These are phyloP conservation scores for Drosophila mayri DNA, from an alignment of 1,140 invertebrate genomes.

Conservation along the genomic window DNA sequence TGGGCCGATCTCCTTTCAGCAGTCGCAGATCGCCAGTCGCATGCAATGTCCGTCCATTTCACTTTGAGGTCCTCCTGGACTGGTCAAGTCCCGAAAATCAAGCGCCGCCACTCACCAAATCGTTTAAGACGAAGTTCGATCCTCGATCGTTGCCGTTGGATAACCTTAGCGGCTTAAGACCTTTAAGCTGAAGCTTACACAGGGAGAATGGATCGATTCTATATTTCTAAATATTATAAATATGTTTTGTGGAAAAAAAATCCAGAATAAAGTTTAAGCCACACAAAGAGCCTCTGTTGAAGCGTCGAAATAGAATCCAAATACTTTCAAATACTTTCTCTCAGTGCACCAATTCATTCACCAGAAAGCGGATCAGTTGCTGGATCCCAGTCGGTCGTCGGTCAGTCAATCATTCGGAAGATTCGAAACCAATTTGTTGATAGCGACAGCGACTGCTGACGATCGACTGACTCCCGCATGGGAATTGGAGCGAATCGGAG, in stretches of 20 bases:
- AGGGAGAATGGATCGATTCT: background rate
- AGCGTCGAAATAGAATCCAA: too few species aligned
- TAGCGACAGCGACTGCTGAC: constrained; percentile 65
- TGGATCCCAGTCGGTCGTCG: constrained; percentile 10
- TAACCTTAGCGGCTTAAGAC: constrained; percentile 59
- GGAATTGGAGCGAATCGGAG: constrained; percentile 58
- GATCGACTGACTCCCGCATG: constrained; percentile 68
- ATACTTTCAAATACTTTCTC: background rate
- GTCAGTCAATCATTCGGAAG: constrained; percentile 75
- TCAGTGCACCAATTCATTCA: constrained; percentile 57
- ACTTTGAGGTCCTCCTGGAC: constrained; percentile 6
- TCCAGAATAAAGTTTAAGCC: too few species aligned
- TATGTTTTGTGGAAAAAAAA: too few species aligned
- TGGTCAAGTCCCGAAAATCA: constrained; percentile 33
- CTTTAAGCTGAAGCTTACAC: constrained; percentile 44
- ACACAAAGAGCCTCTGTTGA: too few species aligned
- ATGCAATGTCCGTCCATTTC: constrained; percentile 41
- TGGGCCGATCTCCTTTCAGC: constrained; percentile 76
- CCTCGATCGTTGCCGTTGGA: constrained; percentile 69
- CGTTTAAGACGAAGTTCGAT: constrained; percentile 77
- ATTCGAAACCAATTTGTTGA: constrained; percentile 81
- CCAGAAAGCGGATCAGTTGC: constrained; percentile 32
- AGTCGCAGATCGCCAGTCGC: constrained; percentile 50
- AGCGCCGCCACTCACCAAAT: constrained; percentile 66
- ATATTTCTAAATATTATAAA: too few species aligned